These are phyloP conservation scores for Tethya wilhelma DNA, from an alignment of 37 sponge, comb jelly and placozoan genomes.

Conservation along the genomic window DNA sequence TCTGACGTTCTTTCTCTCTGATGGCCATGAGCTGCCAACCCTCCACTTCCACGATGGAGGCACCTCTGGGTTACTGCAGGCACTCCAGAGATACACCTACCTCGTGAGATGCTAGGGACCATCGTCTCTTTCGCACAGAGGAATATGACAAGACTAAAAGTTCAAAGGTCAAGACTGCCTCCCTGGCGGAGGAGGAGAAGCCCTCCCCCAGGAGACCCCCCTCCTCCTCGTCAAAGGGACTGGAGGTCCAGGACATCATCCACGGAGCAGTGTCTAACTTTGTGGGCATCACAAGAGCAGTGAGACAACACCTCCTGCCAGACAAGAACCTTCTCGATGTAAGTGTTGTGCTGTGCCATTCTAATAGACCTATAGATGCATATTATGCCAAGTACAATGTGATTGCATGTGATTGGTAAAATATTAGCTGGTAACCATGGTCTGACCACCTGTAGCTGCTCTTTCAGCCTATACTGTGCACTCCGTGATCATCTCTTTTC, in stretches of 20 bases:
- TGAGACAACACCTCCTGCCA: conserved; percentile 47
- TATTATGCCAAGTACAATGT: no score
- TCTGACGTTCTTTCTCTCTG: conserved; percentile 57
- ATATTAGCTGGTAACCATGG: no score
- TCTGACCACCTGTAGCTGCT: no score
- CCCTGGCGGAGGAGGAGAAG: no score
- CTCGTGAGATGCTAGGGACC: conserved; percentile 17
- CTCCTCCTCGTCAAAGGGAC: no score
- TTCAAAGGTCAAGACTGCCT: no score
- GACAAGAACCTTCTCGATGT: conserved; percentile 38
- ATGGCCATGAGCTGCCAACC: conserved; percentile 51
- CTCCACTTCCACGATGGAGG: conserved; percentile 86
- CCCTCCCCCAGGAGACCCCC: no score
- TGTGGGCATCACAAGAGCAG: conserved; percentile 42
- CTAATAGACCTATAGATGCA: no score
- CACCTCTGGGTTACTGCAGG: conserved; percentile 37
- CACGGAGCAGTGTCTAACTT: conserved; percentile 33
- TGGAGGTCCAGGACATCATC: conserved; percentile 3
- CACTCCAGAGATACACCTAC: conserved; percentile 52
- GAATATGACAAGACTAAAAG: conserved; percentile 19
- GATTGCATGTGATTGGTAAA: no score
- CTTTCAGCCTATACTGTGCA: no score
- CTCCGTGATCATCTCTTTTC: not conserved
- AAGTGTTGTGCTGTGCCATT: no score
- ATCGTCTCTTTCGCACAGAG: not conserved